Conservation (phyloP, 2,888 invertebrate species). For the Nomada ferruginata region DNA sequence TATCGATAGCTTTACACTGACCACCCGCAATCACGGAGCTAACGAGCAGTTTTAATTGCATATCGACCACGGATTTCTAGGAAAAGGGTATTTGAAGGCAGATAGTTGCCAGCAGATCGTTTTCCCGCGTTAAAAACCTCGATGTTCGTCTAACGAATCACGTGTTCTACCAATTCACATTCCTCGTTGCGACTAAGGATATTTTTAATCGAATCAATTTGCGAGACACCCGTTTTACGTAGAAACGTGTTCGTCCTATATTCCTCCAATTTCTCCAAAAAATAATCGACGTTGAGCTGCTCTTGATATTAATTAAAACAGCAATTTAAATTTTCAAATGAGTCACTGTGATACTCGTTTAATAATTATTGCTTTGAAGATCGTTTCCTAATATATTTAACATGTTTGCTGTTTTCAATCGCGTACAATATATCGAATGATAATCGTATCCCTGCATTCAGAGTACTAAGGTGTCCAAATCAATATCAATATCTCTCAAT, state of each 20-base stretch:
- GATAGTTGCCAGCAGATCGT: constrained; percentile 2
- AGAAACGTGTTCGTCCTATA: no score
- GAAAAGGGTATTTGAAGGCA: constrained; percentile 29
- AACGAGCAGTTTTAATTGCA: constrained; percentile 65
- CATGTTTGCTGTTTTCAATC: no score
- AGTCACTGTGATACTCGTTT: no score
- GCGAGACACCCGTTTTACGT: neutral
- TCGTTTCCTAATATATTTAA: no score
- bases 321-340: no score
- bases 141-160: constrained; percentile 45
- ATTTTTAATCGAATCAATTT: constrained; percentile 10
- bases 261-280: neutral
- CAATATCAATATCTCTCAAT: no score
- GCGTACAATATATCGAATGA: no score
- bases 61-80: constrained; percentile 46
- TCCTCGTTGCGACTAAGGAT: neutral
- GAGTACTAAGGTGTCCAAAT: no score
- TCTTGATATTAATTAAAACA: neutral
- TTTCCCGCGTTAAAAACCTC: constrained; percentile 38
- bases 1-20: constrained; percentile 44
- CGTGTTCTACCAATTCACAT: constrained; percentile 16
- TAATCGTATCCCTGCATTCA: no score
- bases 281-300: neutral
- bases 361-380: no score
- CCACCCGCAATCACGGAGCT: constrained; percentile 37